Evolutionary conservation across 2,113 vertebrate genomes (phyloP).

Genomic region (Rhynchopsitta pachyrhyncha): DNA sequence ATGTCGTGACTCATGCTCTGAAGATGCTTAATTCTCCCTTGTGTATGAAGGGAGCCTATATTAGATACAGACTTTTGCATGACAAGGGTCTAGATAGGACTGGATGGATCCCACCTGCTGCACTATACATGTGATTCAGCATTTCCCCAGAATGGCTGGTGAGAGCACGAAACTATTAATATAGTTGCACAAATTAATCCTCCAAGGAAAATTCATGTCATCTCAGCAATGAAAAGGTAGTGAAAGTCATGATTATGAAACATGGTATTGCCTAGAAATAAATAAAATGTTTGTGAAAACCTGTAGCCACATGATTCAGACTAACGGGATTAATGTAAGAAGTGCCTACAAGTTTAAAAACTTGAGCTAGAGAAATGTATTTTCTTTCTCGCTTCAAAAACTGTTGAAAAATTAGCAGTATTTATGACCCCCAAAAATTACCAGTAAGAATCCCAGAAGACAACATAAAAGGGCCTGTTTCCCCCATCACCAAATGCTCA

Average conservation of each 20-base stretch:
- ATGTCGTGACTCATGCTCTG: constrained; percentile 46
- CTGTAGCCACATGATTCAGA: background rate
- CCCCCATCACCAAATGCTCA: background rate
- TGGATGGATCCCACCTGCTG: constrained; percentile 40
- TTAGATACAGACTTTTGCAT: constrained; percentile 42
- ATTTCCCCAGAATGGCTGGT: constrained; percentile 44
- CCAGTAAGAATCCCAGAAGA: background rate
- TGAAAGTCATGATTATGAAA: background rate
- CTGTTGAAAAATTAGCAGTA: background rate
- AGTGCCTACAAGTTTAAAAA: background rate
- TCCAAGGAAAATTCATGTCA: background rate
- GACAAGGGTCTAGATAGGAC: constrained; percentile 6
- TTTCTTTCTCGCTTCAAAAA: background rate
- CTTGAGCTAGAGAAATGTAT: background rate
- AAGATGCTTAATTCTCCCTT: constrained; percentile 46
- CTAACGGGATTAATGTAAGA: background rate
- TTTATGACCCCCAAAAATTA: background rate
- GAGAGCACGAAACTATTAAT: constrained; percentile 60
- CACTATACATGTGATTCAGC: constrained; percentile 16
- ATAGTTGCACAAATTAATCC: background rate
- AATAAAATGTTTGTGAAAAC: background rate
- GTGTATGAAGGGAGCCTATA: constrained; percentile 35
- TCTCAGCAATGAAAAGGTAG: background rate
- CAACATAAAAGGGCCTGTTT: background rate
- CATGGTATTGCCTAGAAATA: background rate